These are phyloP conservation scores for Ammodytes dubius DNA, from an alignment of 2,113 vertebrate genomes.

Conservation along the genomic window DNA sequence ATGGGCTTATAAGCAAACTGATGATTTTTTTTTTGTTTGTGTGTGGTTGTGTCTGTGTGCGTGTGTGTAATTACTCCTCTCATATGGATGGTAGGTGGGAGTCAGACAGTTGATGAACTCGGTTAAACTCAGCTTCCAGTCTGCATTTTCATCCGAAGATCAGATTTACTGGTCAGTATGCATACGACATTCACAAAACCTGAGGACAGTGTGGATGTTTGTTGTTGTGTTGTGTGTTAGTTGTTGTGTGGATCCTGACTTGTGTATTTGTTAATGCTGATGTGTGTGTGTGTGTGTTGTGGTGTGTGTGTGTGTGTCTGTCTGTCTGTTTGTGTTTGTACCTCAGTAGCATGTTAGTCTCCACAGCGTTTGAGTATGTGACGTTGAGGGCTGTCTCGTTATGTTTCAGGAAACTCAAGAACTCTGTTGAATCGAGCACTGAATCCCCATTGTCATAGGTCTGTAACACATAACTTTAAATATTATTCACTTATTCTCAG, in stretches of 20 bases:
- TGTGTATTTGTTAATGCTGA: too few relatives aligned
- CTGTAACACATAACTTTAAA: conserved; percentile 41
- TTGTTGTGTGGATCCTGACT: too few relatives aligned
- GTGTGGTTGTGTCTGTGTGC: conserved; percentile 9
- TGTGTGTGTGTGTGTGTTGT: neutral
- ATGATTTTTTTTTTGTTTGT: conserved; percentile 4
- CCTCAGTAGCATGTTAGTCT: conserved; percentile 92
- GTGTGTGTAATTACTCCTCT: conserved; percentile 87
- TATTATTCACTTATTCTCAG: neutral
- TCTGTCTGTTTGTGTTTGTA: conserved; percentile 53
- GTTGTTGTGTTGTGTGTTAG: neutral
- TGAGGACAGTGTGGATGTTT: too few relatives aligned
- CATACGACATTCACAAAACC: too few relatives aligned
- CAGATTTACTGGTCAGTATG: neutral
- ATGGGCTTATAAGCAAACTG: too few relatives aligned
- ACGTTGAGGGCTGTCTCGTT: conserved; percentile 92
- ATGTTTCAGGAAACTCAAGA: conserved; percentile 93
- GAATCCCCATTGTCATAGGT: conserved; percentile 62
- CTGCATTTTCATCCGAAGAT: conserved; percentile 92
- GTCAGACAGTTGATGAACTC: conserved; percentile 96
- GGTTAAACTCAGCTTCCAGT: conserved; percentile 95
- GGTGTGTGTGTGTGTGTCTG: conserved; percentile 18
- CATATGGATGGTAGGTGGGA: conserved; percentile 90
- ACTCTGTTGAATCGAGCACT: conserved; percentile 88
- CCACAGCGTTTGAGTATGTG: conserved; percentile 87